Conservation (phyloP, 2,888 invertebrate species). For the Cheilosia soror region DNA sequence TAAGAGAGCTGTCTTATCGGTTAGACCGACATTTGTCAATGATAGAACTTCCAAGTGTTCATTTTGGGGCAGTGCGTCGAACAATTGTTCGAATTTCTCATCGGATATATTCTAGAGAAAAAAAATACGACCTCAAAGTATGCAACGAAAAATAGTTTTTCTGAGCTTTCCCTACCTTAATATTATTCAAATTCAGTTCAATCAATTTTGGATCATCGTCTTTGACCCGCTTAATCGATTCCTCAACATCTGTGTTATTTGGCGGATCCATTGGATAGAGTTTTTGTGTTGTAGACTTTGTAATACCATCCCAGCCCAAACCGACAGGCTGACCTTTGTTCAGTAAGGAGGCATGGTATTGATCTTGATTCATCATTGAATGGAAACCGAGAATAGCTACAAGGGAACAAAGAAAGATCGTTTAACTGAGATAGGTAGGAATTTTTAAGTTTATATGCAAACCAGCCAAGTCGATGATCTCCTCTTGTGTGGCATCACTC, state of each 20-base stretch:
- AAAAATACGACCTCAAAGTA: not conserved
- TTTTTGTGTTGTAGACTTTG: conserved; percentile 96
- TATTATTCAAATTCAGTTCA: conserved; percentile 99
- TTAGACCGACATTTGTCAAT: conserved; percentile 96
- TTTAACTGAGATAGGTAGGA: not conserved
- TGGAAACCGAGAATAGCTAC: conserved; percentile 99
- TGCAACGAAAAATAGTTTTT: not conserved
- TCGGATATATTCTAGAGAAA: conserved; percentile 95
- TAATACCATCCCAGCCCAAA: conserved; percentile 96
- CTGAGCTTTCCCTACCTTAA: conserved; percentile 89
- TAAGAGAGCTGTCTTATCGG: conserved; percentile 93
- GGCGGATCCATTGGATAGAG: conserved; percentile 97
- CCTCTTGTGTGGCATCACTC: conserved; percentile 94
- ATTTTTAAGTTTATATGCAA: conserved; percentile 75
- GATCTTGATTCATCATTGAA: conserved; percentile 99
- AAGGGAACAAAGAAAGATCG: not conserved
- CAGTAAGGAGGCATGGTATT: conserved; percentile 97
- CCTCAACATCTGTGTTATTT: conserved; percentile 97
- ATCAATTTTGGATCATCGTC: conserved; percentile 94
- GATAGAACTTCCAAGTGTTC: conserved; percentile 95
- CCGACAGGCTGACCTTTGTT: conserved; percentile 96
- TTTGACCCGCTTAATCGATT: conserved; percentile 94
- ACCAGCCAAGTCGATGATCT: conserved; percentile 99
- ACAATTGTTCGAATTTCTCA: conserved; percentile 95
- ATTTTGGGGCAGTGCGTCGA: conserved; percentile 94